Base-by-base conservation (phyloP, 2,888 invertebrate species). In the Stomorhina lunata region DNA sequence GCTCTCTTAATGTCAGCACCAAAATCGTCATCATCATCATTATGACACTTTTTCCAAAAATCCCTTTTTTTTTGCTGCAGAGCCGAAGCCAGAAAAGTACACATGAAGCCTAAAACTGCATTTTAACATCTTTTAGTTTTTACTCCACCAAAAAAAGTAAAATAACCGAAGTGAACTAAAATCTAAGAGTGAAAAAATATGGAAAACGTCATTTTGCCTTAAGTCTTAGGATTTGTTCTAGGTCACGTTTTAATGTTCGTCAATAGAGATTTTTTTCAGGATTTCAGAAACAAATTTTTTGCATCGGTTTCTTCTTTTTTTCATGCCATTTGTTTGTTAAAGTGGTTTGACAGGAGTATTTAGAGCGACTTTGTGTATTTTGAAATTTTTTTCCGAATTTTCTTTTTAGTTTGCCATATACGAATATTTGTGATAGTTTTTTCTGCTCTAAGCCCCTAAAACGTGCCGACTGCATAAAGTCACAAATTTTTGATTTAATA, bases 181-280 rank as follows among this genome's bases (percentile, higher is more conserved):
- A n/a, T n/a, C n/a, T n/a, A 34, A 29, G 7, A 6, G 37, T 17
- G 3, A 37, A 27, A 25, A 6, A n/a, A 34, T n/a, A 48, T 22
- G 20, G 22, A 72, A 76, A 81, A 82, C 84, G 76, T 79, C 50
- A 37, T 20, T 71, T 72, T 77, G 65, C 32, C 61, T 78, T 84
- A 85, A 85, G 84, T 80, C 81, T 55, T 57, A 29, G 78, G 85
- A 85, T 85, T 85, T 84, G 76, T 71, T 27, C 63, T 80, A 80
- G 79, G 85, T 85, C 85, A 85, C 85, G 85, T 85, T 82, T 73
- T 50, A 50, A 9, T 32, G 17, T 43, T n/a, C n/a, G n/a, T n/a
- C n/a, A n/a, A n/a, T n/a, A n/a, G 7, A 25, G 10, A 32, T 43
- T 78, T 50, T 48, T 20, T 65, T 53, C n/a, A 15, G 20, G 32